Conservation (phyloP, 2,113 vertebrate species). For the Anoura caudifer region DNA sequence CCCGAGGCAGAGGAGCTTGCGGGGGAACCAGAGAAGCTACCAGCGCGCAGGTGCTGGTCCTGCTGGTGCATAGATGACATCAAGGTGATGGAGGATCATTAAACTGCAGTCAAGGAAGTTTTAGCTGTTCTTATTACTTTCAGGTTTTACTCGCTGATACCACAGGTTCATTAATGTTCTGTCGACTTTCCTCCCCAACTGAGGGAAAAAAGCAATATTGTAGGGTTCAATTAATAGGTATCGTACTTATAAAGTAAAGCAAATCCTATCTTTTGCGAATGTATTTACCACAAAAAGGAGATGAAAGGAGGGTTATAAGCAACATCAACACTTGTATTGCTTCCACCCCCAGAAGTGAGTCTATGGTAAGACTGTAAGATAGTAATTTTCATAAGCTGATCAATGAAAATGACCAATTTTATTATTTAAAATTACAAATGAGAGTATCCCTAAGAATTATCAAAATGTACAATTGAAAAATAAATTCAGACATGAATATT, state of each 20-base stretch:
- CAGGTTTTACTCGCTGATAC: background rate
- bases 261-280: background rate
- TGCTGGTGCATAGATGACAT: rapidly evolving
- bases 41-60: background rate
- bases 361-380: background rate
- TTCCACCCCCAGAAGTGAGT: background rate
- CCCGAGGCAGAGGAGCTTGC: background rate
- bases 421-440: background rate
- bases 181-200: background rate
- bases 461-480: background rate
- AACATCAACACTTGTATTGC: background rate
- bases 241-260: background rate
- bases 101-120: background rate
- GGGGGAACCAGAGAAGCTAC: background rate
- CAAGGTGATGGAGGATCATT: background rate
- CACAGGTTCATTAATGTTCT: background rate
- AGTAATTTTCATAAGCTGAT: background rate
- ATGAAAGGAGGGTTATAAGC: background rate
- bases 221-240: background rate
- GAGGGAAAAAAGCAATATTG: background rate
- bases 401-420: background rate
- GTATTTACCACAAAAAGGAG: background rate
- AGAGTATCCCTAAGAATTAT: background rate
- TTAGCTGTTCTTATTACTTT: background rate
- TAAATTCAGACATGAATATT: background rate